Base-by-base conservation (phyloP, 1,140 invertebrate genomes). In the Ctenoplectra terminalis region DNA sequence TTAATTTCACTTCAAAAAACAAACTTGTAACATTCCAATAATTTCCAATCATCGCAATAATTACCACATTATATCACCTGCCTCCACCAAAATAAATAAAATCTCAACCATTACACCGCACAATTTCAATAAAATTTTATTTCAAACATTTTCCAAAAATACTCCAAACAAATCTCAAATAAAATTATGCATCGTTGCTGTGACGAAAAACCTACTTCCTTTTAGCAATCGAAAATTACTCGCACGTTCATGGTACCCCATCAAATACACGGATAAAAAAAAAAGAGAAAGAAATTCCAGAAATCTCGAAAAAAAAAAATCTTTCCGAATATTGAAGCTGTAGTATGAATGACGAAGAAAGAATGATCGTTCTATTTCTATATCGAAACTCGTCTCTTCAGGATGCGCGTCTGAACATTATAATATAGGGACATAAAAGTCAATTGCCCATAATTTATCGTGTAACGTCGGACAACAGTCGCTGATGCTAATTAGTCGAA, bases 371-470 rank as follows among this genome's bases (percentile, higher is more conserved):
- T 78, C 75, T 56, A 40, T 60, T 70, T 71, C 75, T 75, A 75
- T 58, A 48, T 52, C n/a, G 46, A 34, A 54, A 37, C n/a, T 69
- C 43, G 26, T 69, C 66, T 50, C 34, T 20, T 56, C 69, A 26
- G 17, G 23, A 56, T 34, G 50, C n/a, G 69, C 69, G 69, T 71
- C 69, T 60, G 31, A 43, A 60, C 37, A 9, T 37, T 60, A 37
- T 60, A 31, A 31, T 50, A 78, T 69, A 56, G 66, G 40, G 31
- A 84, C 85, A 87, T 90, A 89, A 84, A 63, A 89, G 91, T 92
- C 91, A 92, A 92, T 92, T 92, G 91, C 69, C 37, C 71, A 52
- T 83, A 75, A 84, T 74, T 67, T 81, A 84, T 66, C 81, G 81
- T 64, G 75, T 83, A 56, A 43, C 40, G 34, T 40, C 52, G 69